phyloP scores from a whole-genome alignment of 2,888 invertebrate species.

The Heliconius erato region DNA sequence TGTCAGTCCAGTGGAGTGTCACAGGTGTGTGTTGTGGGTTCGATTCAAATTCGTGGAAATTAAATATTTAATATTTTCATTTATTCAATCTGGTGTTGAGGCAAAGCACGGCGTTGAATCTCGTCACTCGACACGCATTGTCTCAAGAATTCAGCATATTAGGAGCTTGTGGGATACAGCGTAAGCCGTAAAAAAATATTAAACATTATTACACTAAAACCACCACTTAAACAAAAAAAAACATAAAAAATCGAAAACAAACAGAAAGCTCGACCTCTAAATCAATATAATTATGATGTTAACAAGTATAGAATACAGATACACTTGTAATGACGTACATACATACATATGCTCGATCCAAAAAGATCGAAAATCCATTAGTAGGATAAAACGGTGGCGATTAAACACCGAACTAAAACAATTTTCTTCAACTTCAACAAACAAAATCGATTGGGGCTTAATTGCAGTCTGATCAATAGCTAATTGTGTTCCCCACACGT shows the following conservation, averaged over 20 bases:
- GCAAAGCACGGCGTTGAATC: too few relatives aligned
- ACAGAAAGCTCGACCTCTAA: conserved; percentile 11
- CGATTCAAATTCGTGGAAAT: too few relatives aligned
- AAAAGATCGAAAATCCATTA: conserved; percentile 79
- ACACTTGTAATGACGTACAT: conserved; percentile 27
- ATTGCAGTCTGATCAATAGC: conserved; percentile 85
- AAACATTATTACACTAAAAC: too few relatives aligned
- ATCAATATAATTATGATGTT: conserved; percentile 59
- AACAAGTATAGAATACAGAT: conserved; percentile 11
- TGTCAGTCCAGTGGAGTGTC: too few relatives aligned
- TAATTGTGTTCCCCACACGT: conserved; percentile 85
- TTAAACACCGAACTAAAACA: conserved; percentile 83
- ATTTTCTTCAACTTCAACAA: conserved; percentile 85
- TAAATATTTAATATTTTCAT: too few relatives aligned
- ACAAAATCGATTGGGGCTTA: conserved; percentile 84
- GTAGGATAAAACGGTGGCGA: conserved; percentile 76
- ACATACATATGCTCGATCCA: conserved; percentile 55
- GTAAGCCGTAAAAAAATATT: too few relatives aligned
- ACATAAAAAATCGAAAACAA: not conserved
- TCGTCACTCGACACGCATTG: too few relatives aligned
- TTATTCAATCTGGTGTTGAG: too few relatives aligned
- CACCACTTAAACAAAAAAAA: not conserved
- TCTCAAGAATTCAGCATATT: too few relatives aligned
- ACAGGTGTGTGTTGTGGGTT: too few relatives aligned
- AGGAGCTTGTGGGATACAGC: too few relatives aligned